Conservation (phyloP, 2,113 vertebrate species). For the Chinchilla lanigera region DNA sequence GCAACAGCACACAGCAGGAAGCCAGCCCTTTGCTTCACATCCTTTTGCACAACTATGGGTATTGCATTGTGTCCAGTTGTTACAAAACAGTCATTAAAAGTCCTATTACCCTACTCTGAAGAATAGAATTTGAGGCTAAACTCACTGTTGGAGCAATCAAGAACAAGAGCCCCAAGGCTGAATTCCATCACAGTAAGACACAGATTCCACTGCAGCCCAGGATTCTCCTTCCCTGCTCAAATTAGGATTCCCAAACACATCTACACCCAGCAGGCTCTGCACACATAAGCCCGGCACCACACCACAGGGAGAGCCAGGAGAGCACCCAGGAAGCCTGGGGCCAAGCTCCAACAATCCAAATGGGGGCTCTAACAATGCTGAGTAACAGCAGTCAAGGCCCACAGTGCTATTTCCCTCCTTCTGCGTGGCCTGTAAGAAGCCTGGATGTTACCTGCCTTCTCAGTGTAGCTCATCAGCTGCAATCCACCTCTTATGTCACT, state of each 20-base stretch:
- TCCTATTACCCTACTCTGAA: not conserved
- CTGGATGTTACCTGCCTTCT: not conserved
- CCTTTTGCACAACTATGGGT: not conserved
- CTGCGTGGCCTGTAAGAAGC: not conserved
- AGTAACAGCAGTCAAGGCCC: not conserved
- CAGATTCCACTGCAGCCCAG: not conserved
- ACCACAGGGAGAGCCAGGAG: no score
- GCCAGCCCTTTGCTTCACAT: not conserved
- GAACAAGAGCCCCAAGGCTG: not conserved
- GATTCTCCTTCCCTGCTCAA: not conserved
- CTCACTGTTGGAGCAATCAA: not conserved
- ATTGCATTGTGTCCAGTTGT: not conserved
- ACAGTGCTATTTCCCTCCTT: not conserved
- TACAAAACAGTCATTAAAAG: conserved; percentile 18
- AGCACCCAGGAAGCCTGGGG: not conserved
- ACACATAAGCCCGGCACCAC: not conserved
- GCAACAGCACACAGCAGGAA: not conserved
- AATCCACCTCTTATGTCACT: not conserved
- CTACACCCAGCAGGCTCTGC: not conserved
- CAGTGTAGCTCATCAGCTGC: not conserved
- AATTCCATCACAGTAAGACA: conserved; percentile 46
- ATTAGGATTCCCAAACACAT: not conserved
- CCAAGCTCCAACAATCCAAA: not conserved
- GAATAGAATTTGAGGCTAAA: conserved; percentile 43
- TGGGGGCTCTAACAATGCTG: not conserved